Conservation (phyloP, 2,113 vertebrate genomes). For the Eptatretus burgeri region DNA sequence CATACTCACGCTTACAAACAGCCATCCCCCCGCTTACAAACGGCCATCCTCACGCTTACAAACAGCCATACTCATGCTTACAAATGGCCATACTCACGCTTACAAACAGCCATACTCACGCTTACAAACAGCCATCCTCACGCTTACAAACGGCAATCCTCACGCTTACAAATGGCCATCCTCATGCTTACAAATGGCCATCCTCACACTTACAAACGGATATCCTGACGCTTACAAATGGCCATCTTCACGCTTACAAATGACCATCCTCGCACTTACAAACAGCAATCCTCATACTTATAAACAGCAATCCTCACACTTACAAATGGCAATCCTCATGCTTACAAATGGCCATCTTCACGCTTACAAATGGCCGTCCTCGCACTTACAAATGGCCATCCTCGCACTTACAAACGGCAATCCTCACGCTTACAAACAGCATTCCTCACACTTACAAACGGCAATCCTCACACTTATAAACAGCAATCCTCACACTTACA, state of each 20-base stretch:
- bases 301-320: not conserved
- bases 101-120: not conserved
- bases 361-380: constrained; percentile 14
- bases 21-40: too few species aligned
- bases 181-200: constrained; percentile 14
- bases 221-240: constrained; percentile 7
- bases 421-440: too few species aligned
- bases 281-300: too few species aligned
- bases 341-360: constrained; percentile 13
- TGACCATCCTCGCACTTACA: too few species aligned
- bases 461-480: too few species aligned
- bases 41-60: too few species aligned
- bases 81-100: too few species aligned
- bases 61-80: too few species aligned
- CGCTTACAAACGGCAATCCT: constrained; percentile 14
- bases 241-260: too few species aligned
- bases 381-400: constrained; percentile 15
- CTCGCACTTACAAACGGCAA: not conserved
- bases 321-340: constrained; percentile 8
- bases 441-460: too few species aligned
- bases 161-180: constrained; percentile 14
- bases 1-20: too few species aligned
- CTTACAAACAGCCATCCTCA: constrained; percentile 7
- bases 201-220: constrained; percentile 16
- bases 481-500: too few species aligned